phyloP scores from a whole-genome alignment of 1,140 invertebrate genomes.

The Leptinotarsa texana region DNA sequence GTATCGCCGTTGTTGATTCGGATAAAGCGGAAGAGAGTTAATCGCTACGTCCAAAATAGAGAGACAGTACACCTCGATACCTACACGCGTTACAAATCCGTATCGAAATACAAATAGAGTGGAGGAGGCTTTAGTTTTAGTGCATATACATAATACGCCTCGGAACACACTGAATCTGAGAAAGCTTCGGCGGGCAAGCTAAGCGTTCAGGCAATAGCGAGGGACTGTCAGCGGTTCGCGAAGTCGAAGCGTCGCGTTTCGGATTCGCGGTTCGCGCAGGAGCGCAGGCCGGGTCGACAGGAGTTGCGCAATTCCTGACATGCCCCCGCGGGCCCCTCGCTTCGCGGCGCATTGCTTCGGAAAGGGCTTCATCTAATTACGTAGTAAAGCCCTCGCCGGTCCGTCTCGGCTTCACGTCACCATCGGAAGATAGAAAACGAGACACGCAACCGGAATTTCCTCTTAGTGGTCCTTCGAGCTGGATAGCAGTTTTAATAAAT shows the following conservation, averaged over 20 bases:
- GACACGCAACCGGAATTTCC: slow-evolving; percentile 30
- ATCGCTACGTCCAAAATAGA: slow-evolving; percentile 5
- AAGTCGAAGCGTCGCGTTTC: slow-evolving; percentile 38
- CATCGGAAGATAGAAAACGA: slow-evolving; percentile 17
- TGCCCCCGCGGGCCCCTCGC: slow-evolving; percentile 31
- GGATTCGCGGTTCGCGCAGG: slow-evolving; percentile 23
- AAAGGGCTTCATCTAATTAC: slow-evolving; percentile 30
- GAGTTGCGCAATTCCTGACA: slow-evolving; percentile 43
- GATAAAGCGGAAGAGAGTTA: neutral
- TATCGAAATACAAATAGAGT: neutral
- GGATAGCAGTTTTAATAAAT: slow-evolving; percentile 21
- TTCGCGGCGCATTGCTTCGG: slow-evolving; percentile 6
- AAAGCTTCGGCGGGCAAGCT: slow-evolving; percentile 56
- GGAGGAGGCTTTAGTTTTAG: neutral
- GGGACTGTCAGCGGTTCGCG: slow-evolving; percentile 50
- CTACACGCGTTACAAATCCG: neutral
- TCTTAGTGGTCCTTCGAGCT: slow-evolving; percentile 12
- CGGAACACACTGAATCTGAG: slow-evolving; percentile 54
- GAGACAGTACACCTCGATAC: slow-evolving; percentile 3
- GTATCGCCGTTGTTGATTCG: neutral
- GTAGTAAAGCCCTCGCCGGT: slow-evolving; percentile 28
- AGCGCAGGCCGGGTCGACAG: slow-evolving; percentile 23
- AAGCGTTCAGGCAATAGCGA: slow-evolving; percentile 57
- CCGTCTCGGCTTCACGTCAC: slow-evolving; percentile 18
- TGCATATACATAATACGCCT: slow-evolving; percentile 47